A percentile compares a stretch with the other conserved stretches of the same genome.
These are phyloP conservation scores for Hystrix brachyura DNA, from an alignment of 2,113 vertebrate species.

Conservation along the genomic window DNA sequence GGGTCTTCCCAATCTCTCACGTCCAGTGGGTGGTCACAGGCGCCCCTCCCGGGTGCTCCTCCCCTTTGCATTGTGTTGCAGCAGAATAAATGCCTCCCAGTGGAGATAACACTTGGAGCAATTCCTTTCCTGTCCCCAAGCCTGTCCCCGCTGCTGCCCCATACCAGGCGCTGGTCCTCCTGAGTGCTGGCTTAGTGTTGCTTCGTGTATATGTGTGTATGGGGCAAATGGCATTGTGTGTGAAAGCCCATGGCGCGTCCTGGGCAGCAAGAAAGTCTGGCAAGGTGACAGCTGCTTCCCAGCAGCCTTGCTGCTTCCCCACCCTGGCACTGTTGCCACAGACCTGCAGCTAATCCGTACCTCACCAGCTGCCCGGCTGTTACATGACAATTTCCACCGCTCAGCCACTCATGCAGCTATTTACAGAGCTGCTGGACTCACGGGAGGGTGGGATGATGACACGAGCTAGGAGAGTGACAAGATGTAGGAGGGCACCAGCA, in stretches of 20 bases:
- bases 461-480: neutral
- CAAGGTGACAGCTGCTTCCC: rapidly evolving
- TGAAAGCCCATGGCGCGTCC: rapidly evolving
- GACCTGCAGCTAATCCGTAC: neutral
- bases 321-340: rapidly evolving
- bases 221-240: rapidly evolving
- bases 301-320: neutral
- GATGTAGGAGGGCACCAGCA: neutral
- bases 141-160: neutral
- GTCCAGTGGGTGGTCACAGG: rapidly evolving
- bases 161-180: rapidly evolving
- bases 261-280: rapidly evolving
- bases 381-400: neutral
- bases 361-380: neutral
- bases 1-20: neutral
- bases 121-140: neutral
- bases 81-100: neutral
- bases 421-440: neutral
- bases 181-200: rapidly evolving
- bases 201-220: rapidly evolving
- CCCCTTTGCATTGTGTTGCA: rapidly evolving
- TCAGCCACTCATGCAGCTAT: slow-evolving; percentile 38
- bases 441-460: slow-evolving; percentile 10
- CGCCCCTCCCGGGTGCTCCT: neutral
- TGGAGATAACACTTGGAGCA: neutral